Percentiles rank a stretch among this genome's conserved stretches.
Conservation (phyloP, 92 coral and sea anemone species). For the Zoanthus solanderi region DNA sequence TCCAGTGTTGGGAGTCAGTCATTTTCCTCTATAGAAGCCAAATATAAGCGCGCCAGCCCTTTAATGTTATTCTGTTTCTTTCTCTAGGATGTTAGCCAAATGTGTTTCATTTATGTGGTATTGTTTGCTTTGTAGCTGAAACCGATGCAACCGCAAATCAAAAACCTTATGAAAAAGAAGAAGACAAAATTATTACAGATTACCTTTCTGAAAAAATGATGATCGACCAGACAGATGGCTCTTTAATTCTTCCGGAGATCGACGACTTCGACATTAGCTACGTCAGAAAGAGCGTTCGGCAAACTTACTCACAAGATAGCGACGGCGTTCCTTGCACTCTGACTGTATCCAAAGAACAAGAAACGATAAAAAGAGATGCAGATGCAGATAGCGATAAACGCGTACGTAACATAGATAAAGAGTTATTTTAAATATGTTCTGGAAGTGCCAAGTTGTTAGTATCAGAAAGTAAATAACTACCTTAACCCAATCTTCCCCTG, state of each 20-base stretch:
- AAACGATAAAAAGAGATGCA: not conserved
- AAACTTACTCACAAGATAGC: conserved; percentile 1
- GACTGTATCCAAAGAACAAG: conserved; percentile 20
- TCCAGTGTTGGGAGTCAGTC: no score
- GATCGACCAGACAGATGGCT: not conserved
- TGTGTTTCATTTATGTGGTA: not conserved
- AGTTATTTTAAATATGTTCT: no score
- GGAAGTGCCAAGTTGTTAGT: no score
- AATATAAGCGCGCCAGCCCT: no score
- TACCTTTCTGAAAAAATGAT: conserved; percentile 5
- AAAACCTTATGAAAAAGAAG: conserved; percentile 29
- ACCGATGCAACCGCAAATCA: conserved; percentile 20
- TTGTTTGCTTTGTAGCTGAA: not conserved
- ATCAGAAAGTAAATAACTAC: no score
- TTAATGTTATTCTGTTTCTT: no score
- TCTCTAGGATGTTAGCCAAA: not conserved
- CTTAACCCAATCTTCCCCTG: no score
- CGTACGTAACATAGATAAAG: not conserved
- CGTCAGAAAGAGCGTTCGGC: conserved; percentile 11
- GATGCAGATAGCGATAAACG: not conserved
- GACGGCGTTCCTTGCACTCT: conserved; percentile 23
- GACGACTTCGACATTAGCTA: conserved; percentile 21
- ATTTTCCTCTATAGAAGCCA: no score
- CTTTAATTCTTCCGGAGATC: not conserved
- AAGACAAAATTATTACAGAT: conserved; percentile 22